Evolutionary conservation across 2,888 invertebrate genomes (phyloP), one percentile per base, ranked within the genome.

Genomic region (Eupithecia centaureata): DNA sequence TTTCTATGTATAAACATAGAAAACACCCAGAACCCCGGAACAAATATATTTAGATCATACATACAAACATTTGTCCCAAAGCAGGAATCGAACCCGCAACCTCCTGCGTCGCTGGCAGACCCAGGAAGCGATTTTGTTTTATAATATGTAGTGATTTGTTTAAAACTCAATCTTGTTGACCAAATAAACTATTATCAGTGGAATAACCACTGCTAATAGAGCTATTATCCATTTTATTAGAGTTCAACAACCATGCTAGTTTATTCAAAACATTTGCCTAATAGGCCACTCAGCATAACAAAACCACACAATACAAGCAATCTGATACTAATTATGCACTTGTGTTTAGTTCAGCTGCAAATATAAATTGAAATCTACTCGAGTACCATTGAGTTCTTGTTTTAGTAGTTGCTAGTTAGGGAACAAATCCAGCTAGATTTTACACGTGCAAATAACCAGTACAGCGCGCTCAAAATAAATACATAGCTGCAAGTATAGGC

Each of bases 351-450:
- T 70, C 63, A 59, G 70, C 66, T 72, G 62, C 56, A 52, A 70
- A 56, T 62, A 59, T 67, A 63, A 75, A 74, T 70, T 74, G 66
- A 60, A 71, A 70, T 67, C 65, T 67, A 66, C 57, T 61, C 63
- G 5, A 70, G 66, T 61, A 60, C 57, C 66, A 52, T 61, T 38
- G 60, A 70, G 61, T 57, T 62, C 52, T 33, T 57, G 66, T 70
- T 63, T 63, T 47, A 70, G 70, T 70, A 63, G 56, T 13, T 27
- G 56, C 15, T 32, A 70, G 66, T 65, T 62, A 35, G 42, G 38
- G 56, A 63, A 64, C 66, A 63, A 65, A 66, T 61, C 60, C 28
- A 59, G 28, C 32, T 51, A 25, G 18, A 60, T 66, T 66, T 51
- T 22, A 52, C 51, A 59, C 25, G 35, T 61, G 61, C 32, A 60